phyloP scores from a whole-genome alignment of 2,888 invertebrate genomes.

The Didymodactylos carnosus region DNA sequence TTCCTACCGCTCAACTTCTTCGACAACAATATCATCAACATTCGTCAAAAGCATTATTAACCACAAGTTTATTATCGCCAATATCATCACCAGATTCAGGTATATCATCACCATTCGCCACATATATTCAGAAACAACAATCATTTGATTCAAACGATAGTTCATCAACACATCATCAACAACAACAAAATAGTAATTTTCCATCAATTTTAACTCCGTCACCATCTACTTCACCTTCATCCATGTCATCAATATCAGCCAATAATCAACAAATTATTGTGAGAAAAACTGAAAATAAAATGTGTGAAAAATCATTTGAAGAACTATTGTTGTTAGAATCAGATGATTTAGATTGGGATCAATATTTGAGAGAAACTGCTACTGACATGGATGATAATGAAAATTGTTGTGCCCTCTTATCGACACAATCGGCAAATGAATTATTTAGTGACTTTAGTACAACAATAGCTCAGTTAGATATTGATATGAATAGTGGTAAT shows the following conservation, averaged over 20 bases:
- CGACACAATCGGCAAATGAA: not conserved
- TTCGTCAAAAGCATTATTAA: not conserved
- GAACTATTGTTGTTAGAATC: not conserved
- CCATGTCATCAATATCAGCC: not conserved
- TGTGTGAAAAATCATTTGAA: no score
- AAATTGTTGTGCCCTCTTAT: no score
- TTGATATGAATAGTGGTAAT: no score
- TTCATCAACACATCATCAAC: no score
- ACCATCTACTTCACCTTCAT: not conserved
- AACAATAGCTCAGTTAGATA: not conserved
- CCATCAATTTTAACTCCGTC: not conserved
- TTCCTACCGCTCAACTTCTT: not conserved
- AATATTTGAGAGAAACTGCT: not conserved
- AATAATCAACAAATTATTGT: not conserved
- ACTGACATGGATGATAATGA: not conserved
- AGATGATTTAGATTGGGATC: not conserved
- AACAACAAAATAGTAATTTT: not conserved
- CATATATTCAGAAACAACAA: no score
- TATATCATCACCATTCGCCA: not conserved
- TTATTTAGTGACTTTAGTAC: not conserved
- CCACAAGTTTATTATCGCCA: not conserved
- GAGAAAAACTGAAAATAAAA: not conserved
- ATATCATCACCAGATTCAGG: not conserved
- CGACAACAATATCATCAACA: not conserved
- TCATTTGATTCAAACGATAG: no score